A percentile compares a stretch with the other conserved stretches of the same genome.
Conservation (phyloP, 2,797 vertebrate genomes). For the Myotis vivesi region DNA sequence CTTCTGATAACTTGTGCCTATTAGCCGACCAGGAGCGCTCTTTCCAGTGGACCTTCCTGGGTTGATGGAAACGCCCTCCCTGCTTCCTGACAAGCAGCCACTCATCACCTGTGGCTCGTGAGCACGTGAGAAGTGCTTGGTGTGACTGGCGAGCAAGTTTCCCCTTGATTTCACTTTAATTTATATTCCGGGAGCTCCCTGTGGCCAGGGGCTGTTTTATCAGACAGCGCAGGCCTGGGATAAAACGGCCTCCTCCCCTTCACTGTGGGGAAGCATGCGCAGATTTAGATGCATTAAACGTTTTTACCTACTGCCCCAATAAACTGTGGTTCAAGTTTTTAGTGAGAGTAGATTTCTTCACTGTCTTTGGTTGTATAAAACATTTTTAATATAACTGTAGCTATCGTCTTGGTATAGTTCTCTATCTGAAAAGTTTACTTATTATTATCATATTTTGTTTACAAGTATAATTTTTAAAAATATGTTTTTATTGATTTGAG, state of each 20-base stretch:
- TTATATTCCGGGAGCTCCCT: background rate
- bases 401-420: background rate
- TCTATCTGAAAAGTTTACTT: background rate
- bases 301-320: background rate
- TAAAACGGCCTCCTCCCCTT: background rate
- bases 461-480: background rate
- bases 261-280: background rate
- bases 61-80: background rate
- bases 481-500: no score
- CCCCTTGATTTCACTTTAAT: conserved; percentile 17
- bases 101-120: no score
- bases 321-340: background rate
- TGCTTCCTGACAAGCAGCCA: background rate
- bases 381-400: conserved; percentile 4
- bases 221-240: background rate
- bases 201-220: background rate
- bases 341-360: background rate
- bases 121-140: background rate
- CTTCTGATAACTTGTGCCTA: background rate
- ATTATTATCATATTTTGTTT: background rate
- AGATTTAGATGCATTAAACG: background rate
- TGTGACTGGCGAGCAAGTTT: background rate
- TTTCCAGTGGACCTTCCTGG: background rate
- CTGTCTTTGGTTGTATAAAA: background rate
- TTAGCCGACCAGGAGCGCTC: no score